Evolutionary conservation across 2,888 invertebrate genomes (phyloP).

Genomic region (Ditylenchus weischeri): DNA sequence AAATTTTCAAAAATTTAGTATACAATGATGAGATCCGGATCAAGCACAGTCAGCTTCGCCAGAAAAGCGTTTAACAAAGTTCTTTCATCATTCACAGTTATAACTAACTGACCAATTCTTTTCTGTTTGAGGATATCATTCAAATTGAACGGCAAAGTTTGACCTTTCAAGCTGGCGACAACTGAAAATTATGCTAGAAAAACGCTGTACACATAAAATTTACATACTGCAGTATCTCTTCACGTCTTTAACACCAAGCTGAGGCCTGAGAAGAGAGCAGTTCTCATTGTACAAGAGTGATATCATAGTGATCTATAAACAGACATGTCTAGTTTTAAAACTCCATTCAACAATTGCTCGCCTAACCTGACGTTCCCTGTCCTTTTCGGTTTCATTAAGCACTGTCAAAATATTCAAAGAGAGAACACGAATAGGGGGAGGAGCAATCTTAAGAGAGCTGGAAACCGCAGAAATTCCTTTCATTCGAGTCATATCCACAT

Average conservation of each 20-base stretch:
- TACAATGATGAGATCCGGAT: constrained; percentile 84
- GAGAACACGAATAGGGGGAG: constrained; percentile 17
- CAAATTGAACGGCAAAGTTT: constrained; percentile 76
- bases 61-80: constrained; percentile 81
- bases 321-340: not conserved
- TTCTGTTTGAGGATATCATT: constrained; percentile 66
- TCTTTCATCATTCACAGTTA: constrained; percentile 78
- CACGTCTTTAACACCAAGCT: constrained; percentile 18
- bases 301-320: constrained; percentile 45
- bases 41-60: constrained; percentile 78
- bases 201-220: not conserved
- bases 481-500: constrained; percentile 31
- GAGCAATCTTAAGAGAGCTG: constrained; percentile 6
- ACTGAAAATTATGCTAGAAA: not conserved
- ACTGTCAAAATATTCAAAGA: constrained; percentile 26
- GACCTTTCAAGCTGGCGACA: constrained; percentile 18
- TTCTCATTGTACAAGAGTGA: constrained; percentile 37
- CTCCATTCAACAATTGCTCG: not conserved
- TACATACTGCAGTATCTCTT: constrained; percentile 23
- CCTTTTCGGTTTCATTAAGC: constrained; percentile 17
- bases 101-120: constrained; percentile 62
- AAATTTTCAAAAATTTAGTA: constrained; percentile 20
- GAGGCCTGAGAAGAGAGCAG: constrained; percentile 35
- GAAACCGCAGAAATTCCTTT: constrained; percentile 20
- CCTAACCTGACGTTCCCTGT: constrained; percentile 15